Base-by-base conservation (phyloP, 1,140 invertebrate species). In the Tetranychus urticae region DNA sequence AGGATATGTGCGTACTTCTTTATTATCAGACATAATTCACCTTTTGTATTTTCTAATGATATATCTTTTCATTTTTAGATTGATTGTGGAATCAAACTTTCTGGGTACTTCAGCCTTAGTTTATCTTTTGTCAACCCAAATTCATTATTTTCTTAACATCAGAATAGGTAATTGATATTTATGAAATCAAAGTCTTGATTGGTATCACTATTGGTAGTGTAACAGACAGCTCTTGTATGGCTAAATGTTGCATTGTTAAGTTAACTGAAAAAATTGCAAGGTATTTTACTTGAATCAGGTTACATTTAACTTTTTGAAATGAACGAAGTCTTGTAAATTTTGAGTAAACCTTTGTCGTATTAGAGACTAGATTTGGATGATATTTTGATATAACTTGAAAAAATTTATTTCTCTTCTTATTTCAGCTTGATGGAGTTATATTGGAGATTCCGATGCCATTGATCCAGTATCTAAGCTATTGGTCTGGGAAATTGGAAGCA, bases 401-500 rank as follows among this genome's bases (percentile, higher is more conserved):
- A 56, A n/a, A 12, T 3, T 31, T 31, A 50, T 10, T 60, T 64
- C 68, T 37, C 70, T 65, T 35, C n/a, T 33, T 52, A 52, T 31
- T 52, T 33, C 59, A 79, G 78, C 71, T 84, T 23, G 86, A 88
- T 73, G 82, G 84, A 71, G 88, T 96, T 6, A 78, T 82, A 50
- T 71, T 98, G 63, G 91, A 98, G 76, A 88, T 97, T 62, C 83
- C 86, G 45, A 96, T 99, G 88, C 92, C 94, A n/a, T 97, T 74
- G 93, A 99, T 76, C 88, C 93, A 0, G 90, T 96, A 1, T 88
- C 83, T 61, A 93, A 94, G 75, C 77, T 96, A 12, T 75, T 98
- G 48, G 75, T 86, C 42, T 99, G 96, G 96, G 91, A 97, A 69
- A 82, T 98, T 58, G 94, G 94, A 36, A 82, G 88, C 65, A 92